Evolutionary conservation across 2,113 vertebrate species (phyloP), one percentile per base, ranked within the genome.

Genomic region (Leptobrachium ailaonicum): DNA sequence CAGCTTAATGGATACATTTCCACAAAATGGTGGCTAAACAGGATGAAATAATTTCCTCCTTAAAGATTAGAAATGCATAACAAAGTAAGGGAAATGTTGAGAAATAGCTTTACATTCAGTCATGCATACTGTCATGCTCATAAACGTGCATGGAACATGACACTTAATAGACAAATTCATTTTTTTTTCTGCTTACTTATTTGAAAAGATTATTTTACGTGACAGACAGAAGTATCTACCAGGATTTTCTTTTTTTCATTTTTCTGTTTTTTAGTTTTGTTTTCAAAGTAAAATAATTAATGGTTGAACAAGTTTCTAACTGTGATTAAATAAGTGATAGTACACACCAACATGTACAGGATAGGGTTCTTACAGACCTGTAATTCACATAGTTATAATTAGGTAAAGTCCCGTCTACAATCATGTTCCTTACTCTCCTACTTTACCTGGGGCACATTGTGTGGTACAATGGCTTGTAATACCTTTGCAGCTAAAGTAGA

Each of bases 11-110:
- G 20, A 62, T 70, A 45, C 14, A 70, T 2, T 2, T 54, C 14
- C 71, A 75, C 68, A 83, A 75, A 75, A 56, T 7, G 11, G 66
- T 14, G 82, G 62, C 1, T 11, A 82, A 82, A 40, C 41, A 80
- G 42, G 44, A 40, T 80, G 83, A 70, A 71, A 43, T 79, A 66
- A 70, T 69, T 45, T 72, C 41, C 63, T 43, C 77, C 20, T 71
- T 71, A 68, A 56, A 42, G 41, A 41, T 69, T 40, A 77, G 41
- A 77, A 67, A 67, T 42, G 64, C 10, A 40, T 69, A 56, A 50
- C 41, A 58, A 77, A 68, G 42, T 44, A 69, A 32, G 2, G 44
- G n/a, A 67, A 76, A 4, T 67, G 40, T 53, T 42, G n/a, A 53
- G 47, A 76, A 12, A 56, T 76, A 54, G 41, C 11, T 76, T 20